Conservation (phyloP, 1,140 invertebrate genomes). For the Drosophila malerkotliana region DNA sequence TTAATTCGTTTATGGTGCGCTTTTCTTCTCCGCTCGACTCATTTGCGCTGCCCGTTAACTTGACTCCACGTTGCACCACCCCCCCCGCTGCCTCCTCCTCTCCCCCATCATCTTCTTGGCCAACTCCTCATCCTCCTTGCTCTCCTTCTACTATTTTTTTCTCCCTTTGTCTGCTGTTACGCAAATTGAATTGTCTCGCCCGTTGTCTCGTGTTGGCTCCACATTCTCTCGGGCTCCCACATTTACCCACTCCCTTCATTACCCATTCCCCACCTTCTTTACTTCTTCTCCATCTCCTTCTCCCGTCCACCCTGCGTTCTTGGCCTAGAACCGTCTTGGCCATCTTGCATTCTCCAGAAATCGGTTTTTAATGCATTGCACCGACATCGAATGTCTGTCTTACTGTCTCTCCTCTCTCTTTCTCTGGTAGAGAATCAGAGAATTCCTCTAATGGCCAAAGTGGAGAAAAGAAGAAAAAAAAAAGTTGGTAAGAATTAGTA, state of each 20-base stretch:
- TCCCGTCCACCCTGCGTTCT: not conserved
- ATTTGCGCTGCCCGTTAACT: slow-evolving; percentile 52
- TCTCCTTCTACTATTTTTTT: not conserved
- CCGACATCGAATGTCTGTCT: not conserved
- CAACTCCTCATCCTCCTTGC: not conserved
- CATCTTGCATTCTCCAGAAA: slow-evolving; percentile 54
- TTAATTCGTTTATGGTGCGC: slow-evolving; percentile 70
- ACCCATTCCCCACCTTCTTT: not conserved
- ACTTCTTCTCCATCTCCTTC: not conserved
- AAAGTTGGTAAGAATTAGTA: too few species aligned
- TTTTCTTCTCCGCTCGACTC: slow-evolving; percentile 30
- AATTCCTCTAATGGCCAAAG: not conserved
- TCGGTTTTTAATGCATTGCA: slow-evolving; percentile 56
- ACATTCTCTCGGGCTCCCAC: slow-evolving; percentile 6
- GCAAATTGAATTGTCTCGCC: slow-evolving; percentile 71
- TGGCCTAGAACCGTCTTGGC: slow-evolving; percentile 12
- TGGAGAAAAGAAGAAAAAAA: not conserved
- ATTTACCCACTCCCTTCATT: not conserved
- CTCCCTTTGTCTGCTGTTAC: slow-evolving; percentile 42
- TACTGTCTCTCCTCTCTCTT: too few species aligned
- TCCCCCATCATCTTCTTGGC: not conserved
- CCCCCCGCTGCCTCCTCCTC: not conserved
- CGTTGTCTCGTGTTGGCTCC: slow-evolving; percentile 41
- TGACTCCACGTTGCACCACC: slow-evolving; percentile 12
- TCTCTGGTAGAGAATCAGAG: not conserved